phyloP scores from a whole-genome alignment of 1,140 invertebrate species.

The Atta colombica region DNA sequence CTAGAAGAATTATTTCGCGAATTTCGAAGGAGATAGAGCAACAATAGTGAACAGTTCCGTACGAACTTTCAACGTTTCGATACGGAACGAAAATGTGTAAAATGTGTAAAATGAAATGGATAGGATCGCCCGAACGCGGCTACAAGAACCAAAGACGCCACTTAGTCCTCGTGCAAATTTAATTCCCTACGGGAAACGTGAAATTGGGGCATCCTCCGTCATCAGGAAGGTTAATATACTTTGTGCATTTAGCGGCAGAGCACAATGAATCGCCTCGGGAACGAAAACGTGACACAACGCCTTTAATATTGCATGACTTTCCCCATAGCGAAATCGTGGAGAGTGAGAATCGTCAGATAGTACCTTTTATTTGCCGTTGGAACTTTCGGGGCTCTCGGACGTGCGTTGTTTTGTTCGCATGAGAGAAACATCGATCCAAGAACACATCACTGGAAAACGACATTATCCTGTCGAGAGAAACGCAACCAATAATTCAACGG shows the following conservation, averaged over 20 bases:
- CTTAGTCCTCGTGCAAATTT: constrained; percentile 78
- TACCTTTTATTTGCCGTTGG: constrained; percentile 1
- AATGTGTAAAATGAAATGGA: constrained; percentile 60
- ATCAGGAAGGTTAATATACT: constrained; percentile 49
- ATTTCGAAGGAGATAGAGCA: constrained; percentile 43
- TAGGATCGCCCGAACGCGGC: constrained; percentile 43
- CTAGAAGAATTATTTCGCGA: constrained; percentile 70
- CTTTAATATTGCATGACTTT: constrained; percentile 37
- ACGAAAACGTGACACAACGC: constrained; percentile 50
- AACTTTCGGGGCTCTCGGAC: constrained; percentile 23
- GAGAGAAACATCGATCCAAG: constrained; percentile 34
- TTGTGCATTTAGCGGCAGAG: constrained; percentile 48
- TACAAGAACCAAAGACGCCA: constrained; percentile 72
- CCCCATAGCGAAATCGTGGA: background rate
- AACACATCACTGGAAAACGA: constrained; percentile 50
- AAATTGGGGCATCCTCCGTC: constrained; percentile 69
- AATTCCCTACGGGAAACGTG: constrained; percentile 66
- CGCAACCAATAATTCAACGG: constrained; percentile 54
- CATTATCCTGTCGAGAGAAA: constrained; percentile 55
- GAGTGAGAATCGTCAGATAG: background rate
- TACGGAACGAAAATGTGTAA: constrained; percentile 8
- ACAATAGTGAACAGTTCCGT: constrained; percentile 28
- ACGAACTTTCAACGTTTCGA: constrained; percentile 65
- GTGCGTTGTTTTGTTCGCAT: constrained; percentile 32
- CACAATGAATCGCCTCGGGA: constrained; percentile 62